Evolutionary conservation across 2,888 invertebrate species (phyloP).

Genomic region (Thecocarcelia acutangulata): DNA sequence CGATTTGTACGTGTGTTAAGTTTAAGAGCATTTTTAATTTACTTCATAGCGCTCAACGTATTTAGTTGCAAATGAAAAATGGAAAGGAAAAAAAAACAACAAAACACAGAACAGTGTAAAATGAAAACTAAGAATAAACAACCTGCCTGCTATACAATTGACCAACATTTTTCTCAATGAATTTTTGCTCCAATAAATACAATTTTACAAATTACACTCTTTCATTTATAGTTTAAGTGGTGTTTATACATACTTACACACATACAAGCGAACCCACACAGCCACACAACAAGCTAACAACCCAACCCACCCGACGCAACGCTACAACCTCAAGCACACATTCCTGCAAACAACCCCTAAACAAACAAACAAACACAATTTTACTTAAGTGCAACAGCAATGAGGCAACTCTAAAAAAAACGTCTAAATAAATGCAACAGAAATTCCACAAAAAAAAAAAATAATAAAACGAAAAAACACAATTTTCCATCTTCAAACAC

Average conservation of each 20-base stretch:
- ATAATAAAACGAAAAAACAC: too few relatives aligned
- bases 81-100: background rate
- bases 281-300: too few relatives aligned
- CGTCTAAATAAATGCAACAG: slow-evolving; percentile 37
- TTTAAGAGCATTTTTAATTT: slow-evolving; percentile 54
- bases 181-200: slow-evolving; percentile 80
- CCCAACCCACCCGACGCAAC: too few relatives aligned
- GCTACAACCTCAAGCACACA: too few relatives aligned
- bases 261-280: background rate
- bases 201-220: slow-evolving; percentile 69
- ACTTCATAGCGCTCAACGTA: slow-evolving; percentile 49
- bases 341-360: background rate
- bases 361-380: slow-evolving; percentile 66
- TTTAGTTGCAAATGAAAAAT: slow-evolving; percentile 32
- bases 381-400: slow-evolving; percentile 58
- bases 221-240: slow-evolving; percentile 61
- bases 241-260: slow-evolving; percentile 48
- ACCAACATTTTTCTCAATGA: slow-evolving; percentile 81
- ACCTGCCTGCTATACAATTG: slow-evolving; percentile 63
- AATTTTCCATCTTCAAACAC: slow-evolving; percentile 26
- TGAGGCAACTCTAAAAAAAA: slow-evolving; percentile 23
- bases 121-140: background rate
- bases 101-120: background rate
- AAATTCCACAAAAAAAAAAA: slow-evolving; percentile 18
- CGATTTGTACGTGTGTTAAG: slow-evolving; percentile 33